Evolutionary conservation across 2,113 vertebrate genomes (phyloP).

Genomic region (Panurus biarmicus): DNA sequence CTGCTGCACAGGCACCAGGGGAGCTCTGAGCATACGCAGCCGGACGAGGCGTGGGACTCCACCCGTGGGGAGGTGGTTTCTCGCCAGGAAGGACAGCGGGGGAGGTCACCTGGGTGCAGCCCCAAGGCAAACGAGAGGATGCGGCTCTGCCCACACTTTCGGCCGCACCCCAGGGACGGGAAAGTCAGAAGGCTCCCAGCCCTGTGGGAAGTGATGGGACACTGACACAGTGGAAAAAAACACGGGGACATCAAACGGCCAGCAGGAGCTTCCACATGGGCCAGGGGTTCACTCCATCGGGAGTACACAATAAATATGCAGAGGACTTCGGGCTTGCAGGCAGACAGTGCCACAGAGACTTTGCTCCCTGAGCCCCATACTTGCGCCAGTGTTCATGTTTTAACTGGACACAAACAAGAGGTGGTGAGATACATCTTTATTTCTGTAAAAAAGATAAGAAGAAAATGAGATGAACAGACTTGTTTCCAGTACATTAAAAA

Average conservation of each 20-base stretch:
- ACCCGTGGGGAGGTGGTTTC: neutral
- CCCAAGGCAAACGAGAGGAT: neutral
- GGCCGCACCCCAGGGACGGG: neutral
- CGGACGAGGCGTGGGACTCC: neutral
- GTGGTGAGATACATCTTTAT: neutral
- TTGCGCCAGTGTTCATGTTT: accelerated
- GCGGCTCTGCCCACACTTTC: neutral
- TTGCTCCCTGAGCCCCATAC: accelerated
- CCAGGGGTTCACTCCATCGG: neutral
- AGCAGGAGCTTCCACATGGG: neutral
- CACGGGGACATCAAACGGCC: neutral
- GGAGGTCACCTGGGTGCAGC: neutral
- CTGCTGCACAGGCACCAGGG: neutral
- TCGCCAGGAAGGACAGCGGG: accelerated
- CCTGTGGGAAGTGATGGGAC: neutral
- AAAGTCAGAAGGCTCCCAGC: neutral
- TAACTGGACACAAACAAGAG: neutral
- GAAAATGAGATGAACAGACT: neutral
- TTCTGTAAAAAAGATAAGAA: neutral
- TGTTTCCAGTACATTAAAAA: neutral
- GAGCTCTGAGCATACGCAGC: neutral
- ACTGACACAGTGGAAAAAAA: neutral
- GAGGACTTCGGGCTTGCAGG: neutral
- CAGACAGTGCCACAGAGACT: neutral
- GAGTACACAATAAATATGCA: neutral